Evolutionary conservation across 2,113 vertebrate species (phyloP), one percentile per base, ranked within the genome.

Genomic region (Mus pahari): DNA sequence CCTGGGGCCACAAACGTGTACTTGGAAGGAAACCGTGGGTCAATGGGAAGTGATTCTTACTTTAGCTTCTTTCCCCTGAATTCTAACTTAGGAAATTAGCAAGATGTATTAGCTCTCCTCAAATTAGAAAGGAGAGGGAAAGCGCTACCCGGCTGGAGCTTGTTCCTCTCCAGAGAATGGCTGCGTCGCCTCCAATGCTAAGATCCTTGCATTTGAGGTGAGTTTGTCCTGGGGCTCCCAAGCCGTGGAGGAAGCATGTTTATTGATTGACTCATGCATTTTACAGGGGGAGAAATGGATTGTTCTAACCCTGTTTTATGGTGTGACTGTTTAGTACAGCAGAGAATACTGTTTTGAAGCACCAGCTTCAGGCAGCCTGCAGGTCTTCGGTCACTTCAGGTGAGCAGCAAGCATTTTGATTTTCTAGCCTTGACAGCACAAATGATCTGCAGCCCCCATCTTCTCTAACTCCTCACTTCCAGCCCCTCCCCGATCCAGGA

Each of bases 181-280:
- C 39, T 7, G 31, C 86, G 7, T 70, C 11, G 3, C 31, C 26
- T 90, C 53, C 9, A 31, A 73, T 68, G 84, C 79, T 74, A 55
- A 92, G 87, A 82, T 81, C 79, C 88, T 96, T 68, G 77, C 90
- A 60, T 0, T 86, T 36, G 77, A 93, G 77, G 60, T 16, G 33
- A 73, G 64, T 26, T 31, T 92, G 74, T 66, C 81, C 90, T 33
- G 71, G 66, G 77, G 42, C 84, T 74, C 71, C 66, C 11, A n/a
- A 86, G 75, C 20, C 5, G 62, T 87, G n/a, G 89, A 96, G 55
- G 74, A 94, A 95, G 88, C 77, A 92, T 96, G 88, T 95, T 96
- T 93, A 95, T 97, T 83, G 97, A 97, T 91, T 58, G 81, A 39
- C 36, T 90, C 91, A 93, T 92, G 75, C 81, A 93, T 95, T 97